Percentiles rank a stretch among this genome's conserved stretches.
Conservation (phyloP, 2,797 vertebrate species). For the Sparus aurata region DNA sequence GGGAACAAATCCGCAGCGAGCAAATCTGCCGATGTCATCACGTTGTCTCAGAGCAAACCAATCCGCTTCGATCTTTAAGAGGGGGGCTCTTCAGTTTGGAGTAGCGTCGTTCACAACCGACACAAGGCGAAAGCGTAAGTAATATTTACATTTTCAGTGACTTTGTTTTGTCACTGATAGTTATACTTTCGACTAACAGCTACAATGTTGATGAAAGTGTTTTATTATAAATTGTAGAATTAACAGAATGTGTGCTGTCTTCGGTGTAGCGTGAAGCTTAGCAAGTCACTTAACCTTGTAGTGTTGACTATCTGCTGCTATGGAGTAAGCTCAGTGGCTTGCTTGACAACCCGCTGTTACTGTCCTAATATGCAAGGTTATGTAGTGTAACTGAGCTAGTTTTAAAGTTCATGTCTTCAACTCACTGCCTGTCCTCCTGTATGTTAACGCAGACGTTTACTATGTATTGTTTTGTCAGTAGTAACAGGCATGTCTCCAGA, state of each 20-base stretch:
- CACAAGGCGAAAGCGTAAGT: conserved; percentile 39
- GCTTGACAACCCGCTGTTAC: conserved; percentile 23
- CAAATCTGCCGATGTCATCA: rapidly evolving
- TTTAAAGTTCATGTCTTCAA: not conserved
- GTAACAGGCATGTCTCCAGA: conserved; percentile 67
- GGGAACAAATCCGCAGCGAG: conserved; percentile 53
- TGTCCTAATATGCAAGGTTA: not conserved
- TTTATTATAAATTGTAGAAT: not conserved
- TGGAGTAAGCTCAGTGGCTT: conserved; percentile 43
- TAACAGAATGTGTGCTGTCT: not conserved
- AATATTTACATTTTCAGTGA: conserved; percentile 10
- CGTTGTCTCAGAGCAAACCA: conserved; percentile 33
- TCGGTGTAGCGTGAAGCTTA: conserved; percentile 12
- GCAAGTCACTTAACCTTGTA: conserved; percentile 9
- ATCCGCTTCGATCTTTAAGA: conserved; percentile 40
- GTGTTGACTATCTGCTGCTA: conserved; percentile 52
- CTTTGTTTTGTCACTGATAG: rapidly evolving
- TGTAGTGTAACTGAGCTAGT: not conserved
- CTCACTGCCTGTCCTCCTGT: not conserved
- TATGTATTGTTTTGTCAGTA: conserved; percentile 23
- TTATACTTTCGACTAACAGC: not conserved
- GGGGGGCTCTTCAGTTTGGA: conserved; percentile 33
- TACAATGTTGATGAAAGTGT: rapidly evolving
- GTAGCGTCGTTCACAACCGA: conserved; percentile 32
- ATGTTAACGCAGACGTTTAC: not conserved